Evolutionary conservation across 1,140 invertebrate genomes (phyloP), one percentile per base, ranked within the genome.

Genomic region (Hirudo medicinalis): DNA sequence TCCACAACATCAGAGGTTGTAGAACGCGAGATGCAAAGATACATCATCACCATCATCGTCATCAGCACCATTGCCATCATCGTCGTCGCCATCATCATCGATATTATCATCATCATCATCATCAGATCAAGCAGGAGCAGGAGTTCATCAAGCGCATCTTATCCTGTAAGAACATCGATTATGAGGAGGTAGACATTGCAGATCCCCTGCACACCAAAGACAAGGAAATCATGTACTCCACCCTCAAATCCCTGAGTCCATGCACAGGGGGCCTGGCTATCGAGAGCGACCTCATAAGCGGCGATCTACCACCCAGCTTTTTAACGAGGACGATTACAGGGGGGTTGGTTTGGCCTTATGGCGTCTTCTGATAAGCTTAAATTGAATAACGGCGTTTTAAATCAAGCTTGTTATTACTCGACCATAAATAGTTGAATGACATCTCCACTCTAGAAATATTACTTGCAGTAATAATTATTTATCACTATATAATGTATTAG

Each of bases 101-200:
- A 15, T 20, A 22, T 32, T n/a, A 63, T 63, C 22, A n/a, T 63
- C 57, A 63, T 63, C 57, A 63, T 25, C 57, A 63, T 20, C 57
- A 63, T 2, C 55, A 74, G 70, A 74, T 71, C 53, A 74, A 74
- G 22, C 43, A 54, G 8, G 32, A 74, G 29, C 70, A 71, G 36
- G 73, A 73, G 40, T 68, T 71, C 73, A 74, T 74, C 25, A 57
- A 63, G 8, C 20, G 70, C 9, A 68, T 71, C 17, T 36, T 74
- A 15, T 69, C 67, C 20, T 15, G 29, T 17, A 71, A 71, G 67
- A 54, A 32, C 43, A 71, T 74, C 54, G 49, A 36, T 9, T 74
- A 71, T n/a, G 67, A 71, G 36, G 73, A 74, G 29, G 29, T 74
- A 6, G 73, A 71, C 54, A 49, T 74, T 13, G 70, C 70, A 0